Conservation (phyloP, 2,113 vertebrate genomes). For the Cebus imitator region DNA sequence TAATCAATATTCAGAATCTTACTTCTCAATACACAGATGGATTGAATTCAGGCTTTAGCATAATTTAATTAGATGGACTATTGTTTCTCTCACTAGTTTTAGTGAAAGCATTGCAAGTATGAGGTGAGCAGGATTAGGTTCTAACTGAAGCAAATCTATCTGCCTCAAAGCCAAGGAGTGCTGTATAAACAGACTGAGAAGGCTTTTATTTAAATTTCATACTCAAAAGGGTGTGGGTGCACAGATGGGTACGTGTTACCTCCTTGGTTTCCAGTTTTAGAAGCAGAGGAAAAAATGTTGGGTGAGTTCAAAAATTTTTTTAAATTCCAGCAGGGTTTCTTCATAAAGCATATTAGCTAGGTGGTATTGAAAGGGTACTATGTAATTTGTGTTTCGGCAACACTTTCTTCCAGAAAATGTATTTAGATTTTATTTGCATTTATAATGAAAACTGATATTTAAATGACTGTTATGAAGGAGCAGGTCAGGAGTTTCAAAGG, state of each 20-base stretch:
- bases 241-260: not conserved
- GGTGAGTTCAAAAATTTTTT: conserved; percentile 29
- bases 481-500: not conserved
- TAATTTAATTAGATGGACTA: conserved; percentile 69
- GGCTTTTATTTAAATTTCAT: conserved; percentile 50
- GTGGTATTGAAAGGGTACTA: not conserved
- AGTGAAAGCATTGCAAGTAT: not conserved
- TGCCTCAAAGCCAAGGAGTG: conserved; percentile 24
- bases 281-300: not conserved
- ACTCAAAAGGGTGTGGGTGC: not conserved
- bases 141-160: conserved; percentile 50
- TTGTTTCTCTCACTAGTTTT: conserved; percentile 62
- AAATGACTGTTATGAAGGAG: not conserved
- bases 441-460: not conserved
- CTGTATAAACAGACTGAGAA: conserved; percentile 22
- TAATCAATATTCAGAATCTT: conserved; percentile 55
- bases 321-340: conserved; percentile 6
- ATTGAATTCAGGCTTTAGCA: conserved; percentile 51
- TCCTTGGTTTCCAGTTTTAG: conserved; percentile 59
- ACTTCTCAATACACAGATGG: conserved; percentile 29
- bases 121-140: conserved; percentile 45
- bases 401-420: conserved; percentile 28
- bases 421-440: conserved; percentile 50
- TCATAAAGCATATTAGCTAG: conserved; percentile 44
- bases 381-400: conserved; percentile 26